Evolutionary conservation across 2,797 vertebrate species (phyloP).

Genomic region (Tapera naevia): DNA sequence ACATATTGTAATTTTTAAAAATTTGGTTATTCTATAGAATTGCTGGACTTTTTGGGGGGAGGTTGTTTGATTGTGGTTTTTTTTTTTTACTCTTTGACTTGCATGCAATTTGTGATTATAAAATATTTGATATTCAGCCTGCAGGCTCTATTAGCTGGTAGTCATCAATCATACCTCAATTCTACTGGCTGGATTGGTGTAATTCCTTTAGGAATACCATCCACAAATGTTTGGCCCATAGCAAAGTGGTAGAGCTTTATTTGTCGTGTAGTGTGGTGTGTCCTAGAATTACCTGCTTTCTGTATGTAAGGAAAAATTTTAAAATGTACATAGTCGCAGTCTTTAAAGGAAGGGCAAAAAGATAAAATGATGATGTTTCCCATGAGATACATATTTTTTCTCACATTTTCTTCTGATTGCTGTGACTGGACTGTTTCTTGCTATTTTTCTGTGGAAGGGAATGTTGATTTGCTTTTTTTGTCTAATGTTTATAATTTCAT

Average conservation of each 20-base stretch:
- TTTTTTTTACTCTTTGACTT: neutral
- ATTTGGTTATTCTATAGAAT: neutral
- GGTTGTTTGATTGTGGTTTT: neutral
- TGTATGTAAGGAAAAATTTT: neutral
- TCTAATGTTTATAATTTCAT: neutral
- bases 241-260: neutral
- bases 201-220: neutral
- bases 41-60: neutral
- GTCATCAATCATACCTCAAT: neutral
- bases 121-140: constrained; percentile 16
- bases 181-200: neutral
- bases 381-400: neutral
- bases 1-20: constrained; percentile 11
- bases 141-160: neutral
- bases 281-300: neutral
- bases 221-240: neutral
- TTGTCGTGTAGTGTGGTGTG: neutral
- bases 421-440: neutral
- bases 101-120: neutral
- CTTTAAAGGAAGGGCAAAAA: neutral
- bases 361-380: neutral
- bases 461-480: neutral
- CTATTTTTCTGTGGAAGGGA: neutral
- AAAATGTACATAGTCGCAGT: neutral
- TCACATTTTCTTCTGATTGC: neutral